Evolutionary conservation across 2,888 invertebrate genomes (phyloP), one percentile per base, ranked within the genome.

Genomic region (Polyploca ridens): DNA sequence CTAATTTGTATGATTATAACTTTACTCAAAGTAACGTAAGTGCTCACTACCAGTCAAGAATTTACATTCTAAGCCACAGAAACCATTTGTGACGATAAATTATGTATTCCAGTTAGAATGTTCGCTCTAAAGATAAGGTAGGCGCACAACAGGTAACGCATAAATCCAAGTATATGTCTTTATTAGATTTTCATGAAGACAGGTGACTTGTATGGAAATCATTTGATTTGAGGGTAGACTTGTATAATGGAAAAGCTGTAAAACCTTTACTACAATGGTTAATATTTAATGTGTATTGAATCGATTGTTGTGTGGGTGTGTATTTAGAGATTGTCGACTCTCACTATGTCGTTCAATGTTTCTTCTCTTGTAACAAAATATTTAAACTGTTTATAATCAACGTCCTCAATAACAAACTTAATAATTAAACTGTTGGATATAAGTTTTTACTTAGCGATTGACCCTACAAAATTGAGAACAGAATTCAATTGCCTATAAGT

Each of bases 101-200:
- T 54, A 54, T 54, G 54, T 54, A 54, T 57, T n/a, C 62, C 16
- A 54, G 33, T 62, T 54, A 33, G 33, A 33, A 57, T 19, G 33
- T 19, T 62, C 27, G 11, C 35, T 35, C 35, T 35, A 46, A 19
- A 11, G 54, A 62, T 54, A 62, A 62, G 35, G 38, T 62, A 49
- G 1, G 41, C 10, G 33, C 46, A 33, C n/a, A 49, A 46, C 62
- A 33, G 46, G n/a, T 62, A 49, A 27, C 38, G 16, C 38, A 41
- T 57, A 44, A 33, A 54, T 60, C 54, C 2, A 61, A 57, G 35
- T 46, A 6, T 54, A 14, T 64, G 62, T 46, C 60, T 60, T 38
- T 58, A 69, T 62, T 58, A 63, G 33, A 75, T 75, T 73, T 63
- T 63, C 71, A 75, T 74, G 64, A 35, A 73, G 66, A 70, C 64